Percentiles rank a stretch among this genome's conserved stretches.
These are phyloP conservation scores for Syritta pipiens DNA, from an alignment of 2,888 invertebrate species.

Conservation along the genomic window DNA sequence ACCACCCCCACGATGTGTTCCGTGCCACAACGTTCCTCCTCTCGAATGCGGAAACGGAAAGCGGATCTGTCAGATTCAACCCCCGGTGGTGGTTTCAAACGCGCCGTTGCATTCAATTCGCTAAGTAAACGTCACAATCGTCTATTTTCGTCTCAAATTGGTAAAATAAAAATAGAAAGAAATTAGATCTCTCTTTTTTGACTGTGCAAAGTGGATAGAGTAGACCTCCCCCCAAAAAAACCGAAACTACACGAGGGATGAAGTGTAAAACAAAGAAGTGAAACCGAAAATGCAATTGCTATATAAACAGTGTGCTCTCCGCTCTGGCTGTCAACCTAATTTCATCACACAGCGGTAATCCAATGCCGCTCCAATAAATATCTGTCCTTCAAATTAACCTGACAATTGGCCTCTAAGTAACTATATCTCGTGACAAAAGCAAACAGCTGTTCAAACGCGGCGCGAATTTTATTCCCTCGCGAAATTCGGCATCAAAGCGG, in stretches of 20 bases:
- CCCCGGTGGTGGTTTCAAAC: neutral
- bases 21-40: conserved; percentile 44
- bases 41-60: conserved; percentile 36
- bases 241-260: conserved; percentile 23
- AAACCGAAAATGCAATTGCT: conserved; percentile 27
- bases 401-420: conserved; percentile 58
- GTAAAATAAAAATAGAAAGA: conserved; percentile 34
- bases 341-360: conserved; percentile 52
- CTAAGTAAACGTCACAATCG: conserved; percentile 53
- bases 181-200: conserved; percentile 10
- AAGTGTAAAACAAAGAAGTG: conserved; percentile 50
- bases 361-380: conserved; percentile 57
- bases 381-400: conserved; percentile 55
- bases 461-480: conserved; percentile 22
- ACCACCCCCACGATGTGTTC: conserved; percentile 39
- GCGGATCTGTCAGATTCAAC: conserved; percentile 48
- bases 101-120: conserved; percentile 37
- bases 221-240: conserved; percentile 1
- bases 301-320: conserved; percentile 28
- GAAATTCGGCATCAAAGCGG: conserved; percentile 36
- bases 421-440: conserved; percentile 44
- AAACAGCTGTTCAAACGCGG: conserved; percentile 58
- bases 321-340: conserved; percentile 45
- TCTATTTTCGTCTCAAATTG: conserved; percentile 33
- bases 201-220: conserved; percentile 21